A percentile compares a stretch with the other conserved stretches of the same genome.
phyloP scores from a whole-genome alignment of 2,888 invertebrate species.

The Metallyticus violacea region DNA sequence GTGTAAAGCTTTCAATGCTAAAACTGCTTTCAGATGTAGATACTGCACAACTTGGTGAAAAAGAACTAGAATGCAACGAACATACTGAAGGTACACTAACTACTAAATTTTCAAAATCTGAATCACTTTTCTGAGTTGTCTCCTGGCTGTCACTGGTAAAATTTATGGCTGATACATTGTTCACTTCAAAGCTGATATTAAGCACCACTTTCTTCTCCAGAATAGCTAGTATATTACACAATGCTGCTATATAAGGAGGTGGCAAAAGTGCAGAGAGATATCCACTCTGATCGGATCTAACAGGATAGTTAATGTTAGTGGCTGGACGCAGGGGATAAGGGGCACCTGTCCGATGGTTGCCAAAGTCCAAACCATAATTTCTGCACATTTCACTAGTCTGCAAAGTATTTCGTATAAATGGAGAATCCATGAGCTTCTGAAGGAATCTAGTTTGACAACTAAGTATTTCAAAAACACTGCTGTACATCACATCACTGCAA shows the following conservation, averaged over 20 bases:
- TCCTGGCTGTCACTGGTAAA: neutral
- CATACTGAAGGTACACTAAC: neutral
- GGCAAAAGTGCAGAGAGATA: conserved; percentile 36
- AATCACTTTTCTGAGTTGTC: neutral
- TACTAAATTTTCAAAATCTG: neutral
- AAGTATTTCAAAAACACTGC: conserved; percentile 68
- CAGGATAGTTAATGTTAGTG: conserved; percentile 11
- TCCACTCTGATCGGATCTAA: conserved; percentile 24
- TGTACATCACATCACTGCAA: conserved; percentile 69
- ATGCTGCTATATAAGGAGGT: conserved; percentile 66
- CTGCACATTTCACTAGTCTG: conserved; percentile 60
- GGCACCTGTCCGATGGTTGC: conserved; percentile 24
- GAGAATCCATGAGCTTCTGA: conserved; percentile 49
- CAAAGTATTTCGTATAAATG: conserved; percentile 60
- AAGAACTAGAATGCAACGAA: neutral
- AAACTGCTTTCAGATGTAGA: neutral
- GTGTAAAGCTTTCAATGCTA: neutral
- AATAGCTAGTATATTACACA: conserved; percentile 73
- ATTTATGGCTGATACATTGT: neutral
- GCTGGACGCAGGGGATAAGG: conserved; percentile 23
- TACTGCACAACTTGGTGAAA: neutral
- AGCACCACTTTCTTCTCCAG: conserved; percentile 63
- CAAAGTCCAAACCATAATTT: conserved; percentile 60
- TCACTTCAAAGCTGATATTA: conserved; percentile 47
- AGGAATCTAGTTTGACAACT: conserved; percentile 44